Percentiles rank a stretch among this genome's conserved stretches.
These are phyloP conservation scores for Argya squamiceps DNA, from an alignment of 2,797 vertebrate genomes.

Conservation along the genomic window DNA sequence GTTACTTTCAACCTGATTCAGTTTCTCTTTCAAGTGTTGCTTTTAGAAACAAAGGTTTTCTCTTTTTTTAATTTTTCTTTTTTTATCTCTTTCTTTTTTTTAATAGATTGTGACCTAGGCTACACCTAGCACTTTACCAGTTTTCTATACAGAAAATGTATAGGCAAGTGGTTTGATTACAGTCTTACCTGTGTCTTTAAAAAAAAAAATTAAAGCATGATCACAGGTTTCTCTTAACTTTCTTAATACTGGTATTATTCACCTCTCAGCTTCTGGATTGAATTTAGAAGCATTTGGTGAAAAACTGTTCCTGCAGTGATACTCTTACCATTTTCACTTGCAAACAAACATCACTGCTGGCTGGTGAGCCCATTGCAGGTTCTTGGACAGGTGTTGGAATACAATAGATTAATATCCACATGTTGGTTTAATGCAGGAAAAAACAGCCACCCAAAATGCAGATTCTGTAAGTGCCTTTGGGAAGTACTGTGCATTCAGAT, in stretches of 20 bases:
- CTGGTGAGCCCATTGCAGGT: background rate
- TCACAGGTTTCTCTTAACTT: background rate
- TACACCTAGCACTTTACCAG: background rate
- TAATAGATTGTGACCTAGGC: background rate
- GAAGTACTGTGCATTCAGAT: background rate
- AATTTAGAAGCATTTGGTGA: background rate
- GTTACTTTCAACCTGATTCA: background rate
- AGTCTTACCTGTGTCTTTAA: background rate
- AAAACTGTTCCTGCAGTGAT: background rate
- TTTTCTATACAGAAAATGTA: background rate
- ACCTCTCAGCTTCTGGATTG: background rate
- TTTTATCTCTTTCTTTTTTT: background rate
- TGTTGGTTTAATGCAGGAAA: background rate
- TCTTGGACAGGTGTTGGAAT: background rate
- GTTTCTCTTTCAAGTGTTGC: background rate
- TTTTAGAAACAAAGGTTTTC: background rate
- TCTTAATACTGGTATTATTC: background rate
- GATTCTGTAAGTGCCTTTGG: background rate
- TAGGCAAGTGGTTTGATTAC: background rate
- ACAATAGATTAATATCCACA: background rate
- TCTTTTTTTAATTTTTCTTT: background rate
- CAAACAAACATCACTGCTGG: fast-evolving
- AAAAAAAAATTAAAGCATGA: background rate
- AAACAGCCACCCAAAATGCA: background rate
- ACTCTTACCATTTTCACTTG: background rate